Conservation (phyloP, 2,888 invertebrate species). For the Sepioteuthis lessoniana region DNA sequence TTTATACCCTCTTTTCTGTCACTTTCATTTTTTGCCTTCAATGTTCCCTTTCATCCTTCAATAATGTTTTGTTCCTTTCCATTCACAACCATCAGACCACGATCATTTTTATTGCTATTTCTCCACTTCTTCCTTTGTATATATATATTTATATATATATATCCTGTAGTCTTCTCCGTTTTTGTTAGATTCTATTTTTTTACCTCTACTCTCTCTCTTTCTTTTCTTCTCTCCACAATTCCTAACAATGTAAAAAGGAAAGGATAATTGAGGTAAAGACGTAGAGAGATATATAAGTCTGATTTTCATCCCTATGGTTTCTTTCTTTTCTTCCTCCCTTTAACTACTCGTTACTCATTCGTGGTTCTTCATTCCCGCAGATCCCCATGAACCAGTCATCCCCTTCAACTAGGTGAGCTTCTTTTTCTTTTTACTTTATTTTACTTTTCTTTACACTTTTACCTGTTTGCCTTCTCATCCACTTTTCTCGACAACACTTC, state of each 20-base stretch:
- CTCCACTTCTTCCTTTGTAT: neutral
- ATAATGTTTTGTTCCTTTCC: too few relatives aligned
- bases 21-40: neutral
- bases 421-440: neutral
- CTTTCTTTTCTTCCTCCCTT: neutral
- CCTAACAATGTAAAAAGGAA: too few relatives aligned
- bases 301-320: neutral
- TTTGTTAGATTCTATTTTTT: too few relatives aligned
- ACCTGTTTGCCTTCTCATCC: constrained; percentile 33
- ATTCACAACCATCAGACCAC: too few relatives aligned
- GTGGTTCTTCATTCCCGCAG: neutral
- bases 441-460: neutral
- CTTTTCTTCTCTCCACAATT: neutral
- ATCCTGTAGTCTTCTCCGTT: too few relatives aligned
- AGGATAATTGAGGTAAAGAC: too few relatives aligned
- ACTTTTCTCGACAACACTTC: constrained; percentile 20
- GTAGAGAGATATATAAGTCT: too few relatives aligned
- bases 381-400: constrained; percentile 17
- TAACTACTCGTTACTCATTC: neutral
- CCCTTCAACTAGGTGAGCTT: neutral
- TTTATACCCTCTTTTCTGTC: neutral
- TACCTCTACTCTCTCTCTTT: neutral
- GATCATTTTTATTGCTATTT: neutral
- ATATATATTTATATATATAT: too few relatives aligned
- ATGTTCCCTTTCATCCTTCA: neutral